Evolutionary conservation across 1,140 invertebrate genomes (phyloP), one percentile per base, ranked within the genome.

Genomic region (Apis florea): DNA sequence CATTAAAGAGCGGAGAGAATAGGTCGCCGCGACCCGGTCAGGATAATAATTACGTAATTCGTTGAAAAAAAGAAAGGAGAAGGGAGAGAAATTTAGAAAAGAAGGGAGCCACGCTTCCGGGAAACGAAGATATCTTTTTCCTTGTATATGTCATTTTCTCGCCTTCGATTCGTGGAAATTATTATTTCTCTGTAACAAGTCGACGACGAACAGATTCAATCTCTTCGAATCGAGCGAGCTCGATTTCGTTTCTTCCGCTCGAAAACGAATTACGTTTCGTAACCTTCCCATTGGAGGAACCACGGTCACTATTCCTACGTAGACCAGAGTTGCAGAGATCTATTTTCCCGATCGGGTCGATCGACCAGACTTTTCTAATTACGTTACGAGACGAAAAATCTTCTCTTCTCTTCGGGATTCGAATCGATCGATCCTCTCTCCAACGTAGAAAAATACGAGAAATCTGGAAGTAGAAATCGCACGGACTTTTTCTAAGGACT

Each of bases 31-130:
- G 58, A 26, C 19, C 66, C 71, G 4, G 13, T 54, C 13, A 67
- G 24, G 24, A 58, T 75, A 80, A 80, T 80, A 80, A 80, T 80
- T 58, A 80, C 61, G 47, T 67, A 64, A 80, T 80, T 74, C 79
- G n/a, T 67, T 74, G 49, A 67, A 67, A 26, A 56, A n/a, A 40
- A 26, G 6, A 64, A 13, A 54, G 2, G 53, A 15, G 11, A 8
- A 10, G 9, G 40, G 4, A 13, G 5, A 12, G 2, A 13, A 47
- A 67, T n/a, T 15, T 17, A 69, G 11, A 8, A n/a, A n/a, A n/a
- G n/a, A n/a, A n/a, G 8, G 1, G 13, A 12, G 17, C 2, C n/a
- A 1, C 19, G 13, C 31, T 13, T 12, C 0, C 31, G 63, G 2
- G 31, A 40, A 56, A 10, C 13, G 13, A 17, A 1, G 6, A 78